A percentile compares a stretch with the other conserved stretches of the same genome.
phyloP scores from a whole-genome alignment of 2,113 vertebrate species.

The Amphilophus citrinellus region DNA sequence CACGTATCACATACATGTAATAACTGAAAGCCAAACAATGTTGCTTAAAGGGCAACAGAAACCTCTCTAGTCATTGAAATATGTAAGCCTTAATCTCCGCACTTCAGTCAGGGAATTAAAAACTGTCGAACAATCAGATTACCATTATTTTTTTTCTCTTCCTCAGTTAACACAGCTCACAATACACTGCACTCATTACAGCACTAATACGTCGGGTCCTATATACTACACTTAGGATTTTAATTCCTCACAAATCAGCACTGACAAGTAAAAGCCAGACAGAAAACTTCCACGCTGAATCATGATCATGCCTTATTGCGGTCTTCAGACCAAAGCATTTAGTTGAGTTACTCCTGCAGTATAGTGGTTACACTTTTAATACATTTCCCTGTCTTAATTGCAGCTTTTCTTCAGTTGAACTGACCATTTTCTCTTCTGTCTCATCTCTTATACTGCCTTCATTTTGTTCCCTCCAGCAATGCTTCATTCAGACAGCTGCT shows the following conservation, averaged over 20 bases:
- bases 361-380: neutral
- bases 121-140: conserved; percentile 55
- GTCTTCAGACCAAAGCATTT: neutral
- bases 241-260: neutral
- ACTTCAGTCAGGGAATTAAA: conserved; percentile 60
- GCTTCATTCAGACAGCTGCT: conserved; percentile 60
- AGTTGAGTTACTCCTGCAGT: neutral
- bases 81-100: conserved; percentile 24
- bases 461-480: conserved; percentile 13
- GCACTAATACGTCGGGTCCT: conserved; percentile 56
- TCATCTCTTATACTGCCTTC: conserved; percentile 6
- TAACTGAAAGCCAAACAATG: conserved; percentile 13
- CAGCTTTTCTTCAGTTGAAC: conserved; percentile 47
- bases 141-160: conserved; percentile 8
- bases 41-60: conserved; percentile 39
- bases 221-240: conserved; percentile 50
- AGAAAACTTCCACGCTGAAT: neutral
- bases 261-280: neutral
- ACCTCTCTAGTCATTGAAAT: conserved; percentile 63
- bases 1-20: neutral
- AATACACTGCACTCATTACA: conserved; percentile 7
- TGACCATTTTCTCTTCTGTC: conserved; percentile 27
- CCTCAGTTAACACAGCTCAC: conserved; percentile 16
- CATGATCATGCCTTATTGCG: neutral
- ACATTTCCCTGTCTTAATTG: conserved; percentile 35